Evolutionary conservation across 2,113 vertebrate genomes (phyloP).

Genomic region (Enhydra lutris): DNA sequence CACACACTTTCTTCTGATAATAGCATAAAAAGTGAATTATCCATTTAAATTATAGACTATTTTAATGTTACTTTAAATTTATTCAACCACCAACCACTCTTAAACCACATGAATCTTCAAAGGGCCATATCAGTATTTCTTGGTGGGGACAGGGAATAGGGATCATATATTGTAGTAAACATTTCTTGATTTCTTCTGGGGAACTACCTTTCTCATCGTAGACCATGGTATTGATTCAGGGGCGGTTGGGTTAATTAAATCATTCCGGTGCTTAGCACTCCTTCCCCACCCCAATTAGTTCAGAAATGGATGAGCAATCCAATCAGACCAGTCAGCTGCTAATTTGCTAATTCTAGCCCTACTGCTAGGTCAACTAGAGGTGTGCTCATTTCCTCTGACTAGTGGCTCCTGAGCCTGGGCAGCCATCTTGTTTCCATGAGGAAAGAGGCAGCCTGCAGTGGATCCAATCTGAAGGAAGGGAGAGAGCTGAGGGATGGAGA

Average conservation of each 20-base stretch:
- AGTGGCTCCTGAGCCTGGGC: background rate
- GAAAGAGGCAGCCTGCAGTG: background rate
- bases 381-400: background rate
- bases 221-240: background rate
- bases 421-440: background rate
- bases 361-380: background rate
- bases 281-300: background rate
- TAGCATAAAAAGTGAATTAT: background rate
- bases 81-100: background rate
- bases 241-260: background rate
- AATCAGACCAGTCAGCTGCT: background rate
- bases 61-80: constrained; percentile 9
- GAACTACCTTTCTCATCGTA: background rate
- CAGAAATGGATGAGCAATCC: background rate
- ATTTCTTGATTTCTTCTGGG: background rate
- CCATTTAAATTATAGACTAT: background rate
- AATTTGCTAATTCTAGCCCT: background rate
- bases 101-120: background rate
- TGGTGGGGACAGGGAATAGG: background rate
- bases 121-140: background rate
- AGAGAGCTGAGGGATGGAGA: background rate
- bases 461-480: background rate
- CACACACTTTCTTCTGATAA: background rate
- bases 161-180: background rate
- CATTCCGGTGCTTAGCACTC: background rate